Base-by-base conservation (phyloP, 2,888 invertebrate genomes). In the Chironomus riparius region DNA sequence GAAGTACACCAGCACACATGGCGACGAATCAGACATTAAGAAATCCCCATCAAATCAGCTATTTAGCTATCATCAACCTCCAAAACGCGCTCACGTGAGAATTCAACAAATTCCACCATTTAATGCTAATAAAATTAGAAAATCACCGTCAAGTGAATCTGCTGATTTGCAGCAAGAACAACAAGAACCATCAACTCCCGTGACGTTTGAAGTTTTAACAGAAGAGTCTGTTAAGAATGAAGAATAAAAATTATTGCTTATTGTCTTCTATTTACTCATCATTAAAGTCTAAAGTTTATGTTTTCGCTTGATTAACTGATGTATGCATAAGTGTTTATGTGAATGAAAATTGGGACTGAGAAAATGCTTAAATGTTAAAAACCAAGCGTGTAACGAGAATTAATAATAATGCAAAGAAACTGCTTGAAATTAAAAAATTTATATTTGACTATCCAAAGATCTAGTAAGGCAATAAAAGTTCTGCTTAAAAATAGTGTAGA, bases 11-110 rank as follows among this genome's bases (percentile, higher is more conserved):
- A 84, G 89, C 84, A 90, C 89, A 82, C 83, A 86, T 76, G 76
- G 70, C 83, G 88, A 90, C 79, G 86, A 86, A 78, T 83, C 85
- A 80, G 85, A 85, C 84, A 86, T 85, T 77, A 83, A 86, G 77
- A 85, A 85, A 78, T 86, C 87, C 78, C 85, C 86, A 77, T 85
- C 85, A 24, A 82, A 85, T 78, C 85, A 83, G 80, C 79, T 79
- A 83, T 82, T 61, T 84, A 84, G 77, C 84, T 84, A 78, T 83
- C 83, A 83, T 75, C 84, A 84, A 70, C 84, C 83, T 76, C 84
- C 84, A 70, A 80, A 84, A 78, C 82, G 84, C 48, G 78, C 82
- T 77, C 83, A 84, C 77, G 79, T 83, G 47, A 84, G 83, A 78
- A 82, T 84, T 79, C 84, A 84, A 77, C 82, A 80, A 75, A 83